A percentile compares a stretch with the other conserved stretches of the same genome.
Conservation (phyloP, 2,888 invertebrate species). For the Patella ulyssiponensis region DNA sequence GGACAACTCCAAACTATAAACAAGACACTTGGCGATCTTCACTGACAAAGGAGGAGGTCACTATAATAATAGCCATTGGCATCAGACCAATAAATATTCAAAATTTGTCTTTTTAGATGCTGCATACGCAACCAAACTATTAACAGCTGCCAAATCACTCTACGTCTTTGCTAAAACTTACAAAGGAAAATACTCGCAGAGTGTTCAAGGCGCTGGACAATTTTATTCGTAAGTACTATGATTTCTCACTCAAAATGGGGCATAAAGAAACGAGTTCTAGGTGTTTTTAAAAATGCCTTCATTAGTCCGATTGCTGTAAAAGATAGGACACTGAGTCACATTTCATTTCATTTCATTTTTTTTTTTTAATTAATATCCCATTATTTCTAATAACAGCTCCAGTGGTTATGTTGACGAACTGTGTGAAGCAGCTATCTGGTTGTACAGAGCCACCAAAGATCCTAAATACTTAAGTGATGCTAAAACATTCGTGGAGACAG, state of each 20-base stretch:
- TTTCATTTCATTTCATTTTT: too few relatives aligned
- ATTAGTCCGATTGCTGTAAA: too few relatives aligned
- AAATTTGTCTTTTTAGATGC: conserved; percentile 28
- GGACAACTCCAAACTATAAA: too few relatives aligned
- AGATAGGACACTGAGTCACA: too few relatives aligned
- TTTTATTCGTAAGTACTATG: conserved; percentile 24
- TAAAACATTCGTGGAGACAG: conserved; percentile 39
- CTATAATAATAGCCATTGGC: too few relatives aligned
- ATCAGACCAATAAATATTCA: too few relatives aligned
- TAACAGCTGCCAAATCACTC: conserved; percentile 35
- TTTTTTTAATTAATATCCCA: not conserved
- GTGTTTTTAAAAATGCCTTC: too few relatives aligned
- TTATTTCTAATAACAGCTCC: conserved; percentile 39
- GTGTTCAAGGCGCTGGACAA: conserved; percentile 19
- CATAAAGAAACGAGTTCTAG: too few relatives aligned
- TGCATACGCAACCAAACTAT: conserved; percentile 29
- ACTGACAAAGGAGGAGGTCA: too few relatives aligned
- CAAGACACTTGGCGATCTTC: too few relatives aligned
- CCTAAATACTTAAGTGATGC: conserved; percentile 52
- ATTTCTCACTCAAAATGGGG: not conserved
- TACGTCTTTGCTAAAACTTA: conserved; percentile 39
- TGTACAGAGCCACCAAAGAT: conserved; percentile 57
- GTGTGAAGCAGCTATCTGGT: conserved; percentile 54
- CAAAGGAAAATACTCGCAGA: conserved; percentile 30
- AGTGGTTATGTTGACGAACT: conserved; percentile 57